Evolutionary conservation across 2,113 vertebrate genomes (phyloP).

Genomic region (Eonycteris spelaea): DNA sequence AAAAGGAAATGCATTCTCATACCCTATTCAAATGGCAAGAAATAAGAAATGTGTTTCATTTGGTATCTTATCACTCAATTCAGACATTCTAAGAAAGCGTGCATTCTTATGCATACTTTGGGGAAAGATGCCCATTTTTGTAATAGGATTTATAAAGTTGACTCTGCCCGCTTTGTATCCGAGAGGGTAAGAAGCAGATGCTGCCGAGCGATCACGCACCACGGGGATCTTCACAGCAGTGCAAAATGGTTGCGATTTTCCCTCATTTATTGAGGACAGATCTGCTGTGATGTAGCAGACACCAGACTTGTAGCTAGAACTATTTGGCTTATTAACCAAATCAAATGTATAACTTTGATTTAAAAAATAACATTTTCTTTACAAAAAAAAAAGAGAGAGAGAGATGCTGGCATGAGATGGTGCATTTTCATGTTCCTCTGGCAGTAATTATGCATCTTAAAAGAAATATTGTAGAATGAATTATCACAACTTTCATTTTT

Average conservation of each 20-base stretch:
- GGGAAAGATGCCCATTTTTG: conserved; percentile 28
- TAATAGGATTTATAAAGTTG: conserved; percentile 59
- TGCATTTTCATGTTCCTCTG: conserved; percentile 15
- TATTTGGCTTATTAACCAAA: conserved; percentile 33
- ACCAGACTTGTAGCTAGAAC: conserved; percentile 13
- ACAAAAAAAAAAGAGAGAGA: not conserved
- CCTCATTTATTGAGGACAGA: conserved; percentile 9
- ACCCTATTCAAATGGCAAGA: conserved; percentile 10
- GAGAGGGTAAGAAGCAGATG: not conserved
- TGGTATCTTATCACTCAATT: conserved; percentile 36
- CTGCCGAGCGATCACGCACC: not conserved
- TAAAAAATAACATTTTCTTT: not conserved
- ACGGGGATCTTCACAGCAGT: not conserved
- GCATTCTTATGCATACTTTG: conserved; percentile 1
- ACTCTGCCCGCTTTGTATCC: not conserved
- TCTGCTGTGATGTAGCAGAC: not conserved
- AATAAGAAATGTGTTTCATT: conserved; percentile 19
- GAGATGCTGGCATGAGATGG: not conserved
- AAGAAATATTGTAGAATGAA: not conserved
- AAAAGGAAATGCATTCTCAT: not conserved
- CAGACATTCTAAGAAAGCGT: not conserved
- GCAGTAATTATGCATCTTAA: conserved; percentile 25
- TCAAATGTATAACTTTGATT: not conserved
- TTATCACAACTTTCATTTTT: not conserved
- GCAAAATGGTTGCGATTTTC: conserved; percentile 21